These are phyloP conservation scores for Rhamnusium bicolor DNA, from an alignment of 2,888 invertebrate genomes.

Conservation along the genomic window DNA sequence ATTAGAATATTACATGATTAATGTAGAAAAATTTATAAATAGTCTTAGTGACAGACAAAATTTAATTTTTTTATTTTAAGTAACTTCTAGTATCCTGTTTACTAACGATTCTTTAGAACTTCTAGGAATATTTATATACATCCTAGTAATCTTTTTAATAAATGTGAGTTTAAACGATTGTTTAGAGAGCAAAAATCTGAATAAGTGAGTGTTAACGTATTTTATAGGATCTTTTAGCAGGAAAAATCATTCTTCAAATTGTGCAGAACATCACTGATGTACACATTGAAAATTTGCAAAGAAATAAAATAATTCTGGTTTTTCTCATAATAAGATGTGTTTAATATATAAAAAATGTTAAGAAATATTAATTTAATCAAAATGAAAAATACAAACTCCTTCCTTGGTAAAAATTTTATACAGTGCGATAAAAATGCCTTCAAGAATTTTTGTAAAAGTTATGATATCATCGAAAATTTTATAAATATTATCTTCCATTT, in stretches of 20 bases:
- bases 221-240: background rate
- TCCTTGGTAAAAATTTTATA: too few species aligned
- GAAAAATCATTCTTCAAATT: background rate
- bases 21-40: background rate
- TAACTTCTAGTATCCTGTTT: background rate
- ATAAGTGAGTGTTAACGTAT: background rate
- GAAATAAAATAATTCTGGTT: background rate
- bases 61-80: background rate
- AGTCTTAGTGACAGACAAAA: background rate
- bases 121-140: background rate
- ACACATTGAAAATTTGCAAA: background rate
- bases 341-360: too few species aligned
- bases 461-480: too few species aligned
- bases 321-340: background rate
- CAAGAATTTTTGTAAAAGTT: too few species aligned
- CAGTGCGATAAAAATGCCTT: too few species aligned
- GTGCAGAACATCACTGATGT: background rate
- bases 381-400: too few species aligned
- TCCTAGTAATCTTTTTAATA: background rate
- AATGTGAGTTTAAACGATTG: background rate
- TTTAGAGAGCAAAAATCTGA: background rate
- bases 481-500: too few species aligned
- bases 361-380: too few species aligned
- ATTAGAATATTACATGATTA: background rate
- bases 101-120: background rate